A percentile compares a stretch with the other conserved stretches of the same genome.
phyloP scores from a whole-genome alignment of 2,113 vertebrate species.

The Cyprinodon brontotheroides region DNA sequence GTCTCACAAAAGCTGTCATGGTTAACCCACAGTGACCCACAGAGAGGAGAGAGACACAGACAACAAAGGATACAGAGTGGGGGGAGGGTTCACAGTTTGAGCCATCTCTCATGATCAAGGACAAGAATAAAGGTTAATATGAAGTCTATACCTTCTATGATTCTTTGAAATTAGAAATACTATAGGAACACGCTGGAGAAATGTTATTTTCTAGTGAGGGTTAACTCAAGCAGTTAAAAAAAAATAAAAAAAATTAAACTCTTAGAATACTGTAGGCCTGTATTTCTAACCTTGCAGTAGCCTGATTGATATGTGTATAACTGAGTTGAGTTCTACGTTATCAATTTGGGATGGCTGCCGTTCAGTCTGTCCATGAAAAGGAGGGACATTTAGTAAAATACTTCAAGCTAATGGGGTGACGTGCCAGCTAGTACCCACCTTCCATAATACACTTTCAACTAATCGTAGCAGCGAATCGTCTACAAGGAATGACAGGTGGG shows the following conservation, averaged over 20 bases:
- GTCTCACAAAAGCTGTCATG: slow-evolving; percentile 76
- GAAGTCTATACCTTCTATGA: slow-evolving; percentile 23
- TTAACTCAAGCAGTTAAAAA: background rate
- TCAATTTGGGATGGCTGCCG: no score
- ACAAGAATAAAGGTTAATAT: slow-evolving; percentile 45
- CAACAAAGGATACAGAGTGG: slow-evolving; percentile 47
- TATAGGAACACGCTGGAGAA: background rate
- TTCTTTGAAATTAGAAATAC: background rate
- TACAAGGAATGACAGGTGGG: no score
- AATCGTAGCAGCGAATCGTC: no score
- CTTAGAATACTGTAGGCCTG: slow-evolving; percentile 50
- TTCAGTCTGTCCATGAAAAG: no score
- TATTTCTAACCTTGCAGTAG: no score
- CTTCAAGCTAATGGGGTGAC: no score
- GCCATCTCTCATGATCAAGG: slow-evolving; percentile 48
- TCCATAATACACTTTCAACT: no score
- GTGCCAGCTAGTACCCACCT: no score
- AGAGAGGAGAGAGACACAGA: slow-evolving; percentile 50
- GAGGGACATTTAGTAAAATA: no score
- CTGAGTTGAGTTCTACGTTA: no score
- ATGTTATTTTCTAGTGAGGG: slow-evolving; percentile 34
- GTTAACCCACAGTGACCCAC: slow-evolving; percentile 71
- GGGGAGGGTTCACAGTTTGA: slow-evolving; percentile 40
- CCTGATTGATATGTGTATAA: no score
- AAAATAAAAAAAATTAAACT: background rate